These are phyloP conservation scores for Matsumurasca onukii DNA, from an alignment of 1,140 invertebrate species.

Conservation along the genomic window DNA sequence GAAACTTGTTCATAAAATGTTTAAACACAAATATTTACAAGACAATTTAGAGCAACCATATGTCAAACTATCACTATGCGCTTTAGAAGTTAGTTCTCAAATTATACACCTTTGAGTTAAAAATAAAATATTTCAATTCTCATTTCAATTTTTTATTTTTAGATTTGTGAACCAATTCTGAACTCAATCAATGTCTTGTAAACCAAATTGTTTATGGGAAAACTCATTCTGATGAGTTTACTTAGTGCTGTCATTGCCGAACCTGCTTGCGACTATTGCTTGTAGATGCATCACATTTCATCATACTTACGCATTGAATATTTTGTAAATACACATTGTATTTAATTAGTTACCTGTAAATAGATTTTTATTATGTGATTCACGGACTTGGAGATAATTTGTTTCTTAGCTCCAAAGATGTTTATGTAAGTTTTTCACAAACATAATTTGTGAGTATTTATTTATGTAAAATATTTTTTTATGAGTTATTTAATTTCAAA, in stretches of 20 bases:
- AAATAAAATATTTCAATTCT: too few species aligned
- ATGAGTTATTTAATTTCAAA: neutral
- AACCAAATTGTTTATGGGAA: neutral
- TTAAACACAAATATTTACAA: too few species aligned
- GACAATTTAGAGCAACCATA: too few species aligned
- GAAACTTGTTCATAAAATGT: too few species aligned
- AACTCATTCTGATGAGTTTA: neutral
- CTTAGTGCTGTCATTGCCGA: neutral
- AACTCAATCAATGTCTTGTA: neutral
- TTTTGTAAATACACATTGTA: constrained; percentile 10
- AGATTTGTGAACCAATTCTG: neutral
- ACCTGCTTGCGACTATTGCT: neutral
- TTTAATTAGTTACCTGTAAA: constrained; percentile 24
- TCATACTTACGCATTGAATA: neutral
- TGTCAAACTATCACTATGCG: too few species aligned
- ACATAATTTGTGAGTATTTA: constrained; percentile 5
- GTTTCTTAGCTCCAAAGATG: constrained; percentile 20
- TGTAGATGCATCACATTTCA: neutral
- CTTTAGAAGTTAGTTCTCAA: too few species aligned
- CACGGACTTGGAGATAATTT: neutral
- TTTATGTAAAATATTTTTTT: constrained; percentile 16
- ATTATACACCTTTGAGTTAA: too few species aligned
- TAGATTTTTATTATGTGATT: constrained; percentile 16
- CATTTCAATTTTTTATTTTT: neutral
- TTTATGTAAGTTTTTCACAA: neutral